Conservation (phyloP, 2,797 vertebrate genomes). For the Pseudochirops cupreus region DNA sequence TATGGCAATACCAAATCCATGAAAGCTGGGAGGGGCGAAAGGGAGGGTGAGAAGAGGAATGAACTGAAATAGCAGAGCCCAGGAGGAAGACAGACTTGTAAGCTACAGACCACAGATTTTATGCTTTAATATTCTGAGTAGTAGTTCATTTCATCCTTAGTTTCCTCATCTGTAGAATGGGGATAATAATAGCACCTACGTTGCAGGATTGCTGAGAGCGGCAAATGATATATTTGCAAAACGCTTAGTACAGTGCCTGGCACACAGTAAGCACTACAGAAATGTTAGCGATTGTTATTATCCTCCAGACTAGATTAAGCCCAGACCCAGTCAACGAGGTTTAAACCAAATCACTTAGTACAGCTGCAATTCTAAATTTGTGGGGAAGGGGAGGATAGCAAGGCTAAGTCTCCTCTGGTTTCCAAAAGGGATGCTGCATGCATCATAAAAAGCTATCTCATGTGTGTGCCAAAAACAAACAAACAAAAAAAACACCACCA, state of each 20-base stretch:
- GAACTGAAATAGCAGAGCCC: no score
- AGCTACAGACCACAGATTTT: no score
- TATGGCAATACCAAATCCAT: no score
- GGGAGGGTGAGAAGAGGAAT: no score
- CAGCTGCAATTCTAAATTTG: background rate
- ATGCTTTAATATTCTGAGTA: no score
- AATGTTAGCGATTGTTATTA: background rate
- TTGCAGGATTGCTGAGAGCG: background rate
- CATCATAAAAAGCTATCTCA: background rate
- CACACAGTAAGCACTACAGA: background rate
- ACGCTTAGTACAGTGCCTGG: background rate
- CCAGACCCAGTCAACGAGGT: background rate
- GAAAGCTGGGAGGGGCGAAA: no score
- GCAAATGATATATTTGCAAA: background rate
- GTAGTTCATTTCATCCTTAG: background rate
- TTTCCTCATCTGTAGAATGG: background rate
- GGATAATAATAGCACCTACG: no score
- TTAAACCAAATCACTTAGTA: background rate
- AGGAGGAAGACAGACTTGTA: no score
- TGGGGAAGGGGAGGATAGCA: background rate
- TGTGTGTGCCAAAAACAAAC: background rate
- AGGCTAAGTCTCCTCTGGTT: background rate
- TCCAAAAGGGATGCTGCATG: background rate
- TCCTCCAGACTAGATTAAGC: no score
- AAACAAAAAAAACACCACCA: no score